These are phyloP conservation scores for Empidonax traillii DNA, from an alignment of 2,113 vertebrate genomes.

Conservation along the genomic window DNA sequence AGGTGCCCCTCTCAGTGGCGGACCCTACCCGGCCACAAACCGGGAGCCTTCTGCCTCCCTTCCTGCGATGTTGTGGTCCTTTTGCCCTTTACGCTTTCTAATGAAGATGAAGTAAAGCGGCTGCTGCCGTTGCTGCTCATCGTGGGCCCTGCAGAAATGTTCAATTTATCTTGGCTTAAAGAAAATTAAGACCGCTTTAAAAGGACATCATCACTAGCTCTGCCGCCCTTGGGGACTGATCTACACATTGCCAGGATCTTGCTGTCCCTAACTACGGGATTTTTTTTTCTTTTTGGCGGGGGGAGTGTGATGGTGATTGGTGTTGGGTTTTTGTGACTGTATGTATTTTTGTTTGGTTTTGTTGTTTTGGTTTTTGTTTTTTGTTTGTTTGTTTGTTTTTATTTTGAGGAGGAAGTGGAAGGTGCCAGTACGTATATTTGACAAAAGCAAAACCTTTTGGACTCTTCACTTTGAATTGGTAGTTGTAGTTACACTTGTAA, in stretches of 20 bases:
- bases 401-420: not conserved
- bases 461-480: not conserved
- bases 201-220: slow-evolving; percentile 53
- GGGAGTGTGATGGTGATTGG: not conserved
- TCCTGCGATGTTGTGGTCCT: not conserved
- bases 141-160: slow-evolving; percentile 40
- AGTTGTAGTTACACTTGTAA: not conserved
- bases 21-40: not conserved
- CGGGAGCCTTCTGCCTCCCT: not conserved
- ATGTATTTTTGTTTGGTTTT: not conserved
- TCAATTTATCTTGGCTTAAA: slow-evolving; percentile 55
- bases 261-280: not conserved
- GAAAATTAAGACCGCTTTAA: slow-evolving; percentile 68
- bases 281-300: not conserved
- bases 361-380: not conserved
- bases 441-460: not conserved
- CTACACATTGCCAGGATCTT: slow-evolving; percentile 12
- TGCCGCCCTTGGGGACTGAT: slow-evolving; percentile 27
- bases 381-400: no score
- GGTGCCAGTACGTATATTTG: not conserved
- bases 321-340: not conserved
- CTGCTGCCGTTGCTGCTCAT: slow-evolving; percentile 13
- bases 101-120: slow-evolving; percentile 66
- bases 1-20: not conserved
- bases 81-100: slow-evolving; percentile 54